phyloP scores from a whole-genome alignment of 2,113 vertebrate species.

The Anguilla japonica region DNA sequence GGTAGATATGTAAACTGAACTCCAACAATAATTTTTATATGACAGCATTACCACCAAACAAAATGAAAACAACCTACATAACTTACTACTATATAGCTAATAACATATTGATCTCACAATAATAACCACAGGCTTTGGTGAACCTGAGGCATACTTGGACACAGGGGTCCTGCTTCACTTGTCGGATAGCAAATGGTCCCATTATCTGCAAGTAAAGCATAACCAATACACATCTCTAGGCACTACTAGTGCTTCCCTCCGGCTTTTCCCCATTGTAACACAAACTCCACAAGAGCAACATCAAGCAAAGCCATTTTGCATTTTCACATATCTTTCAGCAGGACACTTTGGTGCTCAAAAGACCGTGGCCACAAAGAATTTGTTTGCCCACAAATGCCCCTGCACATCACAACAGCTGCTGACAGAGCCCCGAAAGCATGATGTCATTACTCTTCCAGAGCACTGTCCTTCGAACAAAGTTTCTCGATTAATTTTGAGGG shows the following conservation, averaged over 20 bases:
- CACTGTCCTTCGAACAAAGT: slow-evolving; percentile 31
- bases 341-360: slow-evolving; percentile 37
- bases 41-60: slow-evolving; percentile 54
- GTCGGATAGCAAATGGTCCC: background rate
- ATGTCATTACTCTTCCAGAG: slow-evolving; percentile 50
- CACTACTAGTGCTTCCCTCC: slow-evolving; percentile 14
- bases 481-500: slow-evolving; percentile 41
- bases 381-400: slow-evolving; percentile 28
- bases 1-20: slow-evolving; percentile 48
- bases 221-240: slow-evolving; percentile 1
- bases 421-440: slow-evolving; percentile 43
- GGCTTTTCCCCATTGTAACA: slow-evolving; percentile 24
- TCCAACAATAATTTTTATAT: slow-evolving; percentile 53
- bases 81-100: slow-evolving; percentile 30
- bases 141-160: background rate
- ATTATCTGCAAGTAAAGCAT: slow-evolving; percentile 19
- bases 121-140: slow-evolving; percentile 11
- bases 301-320: slow-evolving; percentile 33
- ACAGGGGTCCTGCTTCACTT: background rate
- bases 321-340: slow-evolving; percentile 36
- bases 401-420: slow-evolving; percentile 29
- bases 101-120: slow-evolving; percentile 18
- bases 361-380: slow-evolving; percentile 40
- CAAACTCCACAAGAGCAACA: background rate
- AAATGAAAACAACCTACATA: slow-evolving; percentile 48